phyloP scores from a whole-genome alignment of 2,888 invertebrate species.

The Willowsia nigromaculata region DNA sequence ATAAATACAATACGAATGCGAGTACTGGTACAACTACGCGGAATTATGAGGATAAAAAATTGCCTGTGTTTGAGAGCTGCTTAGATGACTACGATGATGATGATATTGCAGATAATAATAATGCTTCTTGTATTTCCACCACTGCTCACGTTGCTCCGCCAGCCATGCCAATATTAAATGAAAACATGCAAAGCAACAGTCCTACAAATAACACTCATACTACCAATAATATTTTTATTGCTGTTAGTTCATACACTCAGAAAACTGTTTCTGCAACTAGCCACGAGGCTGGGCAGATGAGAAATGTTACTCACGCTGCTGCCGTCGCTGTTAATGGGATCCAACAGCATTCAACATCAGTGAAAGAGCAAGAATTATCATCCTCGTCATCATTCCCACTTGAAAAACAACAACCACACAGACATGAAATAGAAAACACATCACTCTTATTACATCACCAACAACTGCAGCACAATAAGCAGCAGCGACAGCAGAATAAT shows the following conservation, averaged over 20 bases:
- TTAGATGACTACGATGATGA: slow-evolving; percentile 69
- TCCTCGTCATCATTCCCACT: slow-evolving; percentile 51
- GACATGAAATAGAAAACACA: slow-evolving; percentile 65
- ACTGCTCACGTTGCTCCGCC: slow-evolving; percentile 26
- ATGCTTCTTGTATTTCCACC: background rate
- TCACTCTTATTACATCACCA: slow-evolving; percentile 71
- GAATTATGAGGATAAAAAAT: slow-evolving; percentile 63
- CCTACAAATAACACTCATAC: slow-evolving; percentile 22
- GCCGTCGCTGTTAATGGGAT: slow-evolving; percentile 37
- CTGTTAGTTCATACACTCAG: slow-evolving; percentile 46
- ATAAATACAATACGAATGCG: background rate
- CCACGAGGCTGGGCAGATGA: slow-evolving; percentile 57
- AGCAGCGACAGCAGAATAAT: slow-evolving; percentile 28
- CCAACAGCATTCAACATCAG: background rate
- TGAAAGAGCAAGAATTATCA: slow-evolving; percentile 40
- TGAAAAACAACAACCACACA: slow-evolving; percentile 50
- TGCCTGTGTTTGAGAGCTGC: slow-evolving; percentile 71
- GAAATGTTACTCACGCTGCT: slow-evolving; percentile 22
- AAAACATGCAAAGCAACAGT: slow-evolving; percentile 55
- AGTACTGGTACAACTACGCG: background rate
- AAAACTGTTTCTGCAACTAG: slow-evolving; percentile 41
- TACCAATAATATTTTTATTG: slow-evolving; percentile 55
- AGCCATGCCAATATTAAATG: slow-evolving; percentile 48
- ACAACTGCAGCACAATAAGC: slow-evolving; percentile 43
- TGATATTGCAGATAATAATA: slow-evolving; percentile 28